Evolutionary conservation across 92 coral and sea anemone genomes (phyloP).

Genomic region (Paragorgia papillata): DNA sequence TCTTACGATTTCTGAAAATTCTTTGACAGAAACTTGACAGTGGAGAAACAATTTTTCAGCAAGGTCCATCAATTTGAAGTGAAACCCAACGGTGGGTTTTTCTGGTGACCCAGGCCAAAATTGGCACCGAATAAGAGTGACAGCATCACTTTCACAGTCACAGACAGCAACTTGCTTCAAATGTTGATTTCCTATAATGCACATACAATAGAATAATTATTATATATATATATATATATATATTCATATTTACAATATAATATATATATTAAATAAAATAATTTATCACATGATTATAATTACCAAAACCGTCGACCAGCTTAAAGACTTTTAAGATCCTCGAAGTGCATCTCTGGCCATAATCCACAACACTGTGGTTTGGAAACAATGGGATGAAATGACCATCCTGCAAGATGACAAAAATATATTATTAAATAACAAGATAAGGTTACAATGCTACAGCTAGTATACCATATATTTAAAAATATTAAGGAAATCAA

Average conservation of each 20-base stretch:
- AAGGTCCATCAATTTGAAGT: conserved; percentile 58
- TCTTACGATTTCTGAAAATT: conserved; percentile 60
- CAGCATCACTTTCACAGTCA: conserved; percentile 69
- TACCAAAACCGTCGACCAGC: not conserved
- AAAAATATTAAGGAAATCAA: not conserved
- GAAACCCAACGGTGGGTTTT: conserved; percentile 60
- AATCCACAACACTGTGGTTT: conserved; percentile 40
- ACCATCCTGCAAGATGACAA: too few relatives aligned
- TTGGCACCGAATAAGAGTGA: conserved; percentile 50
- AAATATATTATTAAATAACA: too few relatives aligned
- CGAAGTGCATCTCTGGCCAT: conserved; percentile 36
- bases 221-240: not conserved
- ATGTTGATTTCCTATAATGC: conserved; percentile 66
- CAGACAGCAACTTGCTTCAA: conserved; percentile 64
- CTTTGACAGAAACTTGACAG: conserved; percentile 62
- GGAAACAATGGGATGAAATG: too few relatives aligned
- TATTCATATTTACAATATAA: too few relatives aligned
- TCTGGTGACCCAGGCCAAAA: conserved; percentile 80
- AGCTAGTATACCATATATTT: not conserved
- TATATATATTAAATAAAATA: too few relatives aligned
- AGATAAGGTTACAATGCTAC: conserved; percentile 10
- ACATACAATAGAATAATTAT: not conserved
- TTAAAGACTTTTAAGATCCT: not conserved
- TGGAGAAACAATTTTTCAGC: conserved; percentile 64
- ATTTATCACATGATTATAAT: too few relatives aligned